phyloP scores from a whole-genome alignment of 2,113 vertebrate genomes.

The Macquaria ambigua region DNA sequence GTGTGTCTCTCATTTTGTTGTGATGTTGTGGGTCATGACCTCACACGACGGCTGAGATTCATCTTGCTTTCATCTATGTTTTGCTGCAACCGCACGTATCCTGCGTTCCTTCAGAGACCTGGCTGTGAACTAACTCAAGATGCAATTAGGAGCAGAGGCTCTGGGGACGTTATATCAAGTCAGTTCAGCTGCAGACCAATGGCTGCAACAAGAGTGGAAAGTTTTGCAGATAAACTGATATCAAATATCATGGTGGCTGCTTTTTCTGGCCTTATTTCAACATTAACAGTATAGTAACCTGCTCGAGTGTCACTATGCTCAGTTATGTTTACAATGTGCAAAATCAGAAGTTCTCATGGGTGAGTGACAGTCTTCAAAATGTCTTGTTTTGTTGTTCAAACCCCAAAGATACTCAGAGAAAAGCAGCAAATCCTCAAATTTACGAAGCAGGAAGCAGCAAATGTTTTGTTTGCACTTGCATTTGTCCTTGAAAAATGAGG shows the following conservation, averaged over 20 bases:
- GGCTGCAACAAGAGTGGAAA: background rate
- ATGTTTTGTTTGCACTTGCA: no score
- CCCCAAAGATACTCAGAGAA: no score
- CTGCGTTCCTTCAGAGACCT: background rate
- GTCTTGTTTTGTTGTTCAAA: background rate
- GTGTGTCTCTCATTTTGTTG: background rate
- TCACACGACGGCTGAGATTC: background rate
- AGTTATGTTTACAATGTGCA: background rate
- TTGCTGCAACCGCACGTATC: no score
- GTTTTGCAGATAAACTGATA: background rate
- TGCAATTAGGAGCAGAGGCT: background rate
- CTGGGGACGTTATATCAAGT: background rate
- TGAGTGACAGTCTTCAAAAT: background rate
- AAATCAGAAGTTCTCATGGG: background rate
- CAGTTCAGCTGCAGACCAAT: background rate
- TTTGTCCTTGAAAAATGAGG: no score
- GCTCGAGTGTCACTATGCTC: background rate
- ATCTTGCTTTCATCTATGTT: no score
- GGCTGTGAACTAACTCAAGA: background rate
- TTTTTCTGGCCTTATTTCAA: background rate
- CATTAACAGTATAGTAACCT: background rate
- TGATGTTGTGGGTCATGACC: background rate
- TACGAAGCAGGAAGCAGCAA: no score
- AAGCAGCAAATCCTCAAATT: no score
- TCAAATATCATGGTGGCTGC: background rate